Conservation (phyloP, 1,140 invertebrate genomes). For the Drosophila leontia region DNA sequence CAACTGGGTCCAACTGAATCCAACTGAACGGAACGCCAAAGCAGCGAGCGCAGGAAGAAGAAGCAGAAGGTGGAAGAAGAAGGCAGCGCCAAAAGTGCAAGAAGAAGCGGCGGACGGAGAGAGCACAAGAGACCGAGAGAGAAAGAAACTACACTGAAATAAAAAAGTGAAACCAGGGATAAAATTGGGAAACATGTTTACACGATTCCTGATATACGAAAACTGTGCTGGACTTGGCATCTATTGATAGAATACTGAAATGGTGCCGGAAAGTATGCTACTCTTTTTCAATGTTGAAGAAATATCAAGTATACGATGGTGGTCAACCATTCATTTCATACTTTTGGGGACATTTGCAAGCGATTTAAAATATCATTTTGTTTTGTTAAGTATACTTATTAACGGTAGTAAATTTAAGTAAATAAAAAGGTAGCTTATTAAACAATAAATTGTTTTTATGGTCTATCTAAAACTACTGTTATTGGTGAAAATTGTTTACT, state of each 20-base stretch:
- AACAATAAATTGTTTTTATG: too few species aligned
- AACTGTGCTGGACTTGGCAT: too few species aligned
- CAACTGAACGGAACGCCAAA: conserved; percentile 51
- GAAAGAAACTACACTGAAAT: conserved; percentile 22
- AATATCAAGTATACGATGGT: not conserved
- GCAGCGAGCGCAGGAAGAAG: conserved; percentile 45
- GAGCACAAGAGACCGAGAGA: conserved; percentile 10
- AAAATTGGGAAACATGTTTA: not conserved
- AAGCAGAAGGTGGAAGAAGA: conserved; percentile 44
- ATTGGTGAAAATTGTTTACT: too few species aligned
- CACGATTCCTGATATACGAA: not conserved
- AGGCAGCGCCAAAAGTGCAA: conserved; percentile 20
- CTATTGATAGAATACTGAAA: not conserved
- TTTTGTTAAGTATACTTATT: not conserved
- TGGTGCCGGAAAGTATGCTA: not conserved
- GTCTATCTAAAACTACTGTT: too few species aligned
- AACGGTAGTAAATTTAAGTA: too few species aligned
- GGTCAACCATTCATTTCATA: not conserved
- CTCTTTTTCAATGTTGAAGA: not conserved
- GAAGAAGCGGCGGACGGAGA: conserved; percentile 34
- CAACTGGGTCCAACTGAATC: conserved; percentile 28
- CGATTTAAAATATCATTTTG: not conserved
- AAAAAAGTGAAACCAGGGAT: not conserved
- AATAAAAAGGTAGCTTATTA: too few species aligned
- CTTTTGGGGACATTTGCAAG: not conserved